Base-by-base conservation (phyloP, 2,797 vertebrate genomes). In the Sparidentex hasta region DNA sequence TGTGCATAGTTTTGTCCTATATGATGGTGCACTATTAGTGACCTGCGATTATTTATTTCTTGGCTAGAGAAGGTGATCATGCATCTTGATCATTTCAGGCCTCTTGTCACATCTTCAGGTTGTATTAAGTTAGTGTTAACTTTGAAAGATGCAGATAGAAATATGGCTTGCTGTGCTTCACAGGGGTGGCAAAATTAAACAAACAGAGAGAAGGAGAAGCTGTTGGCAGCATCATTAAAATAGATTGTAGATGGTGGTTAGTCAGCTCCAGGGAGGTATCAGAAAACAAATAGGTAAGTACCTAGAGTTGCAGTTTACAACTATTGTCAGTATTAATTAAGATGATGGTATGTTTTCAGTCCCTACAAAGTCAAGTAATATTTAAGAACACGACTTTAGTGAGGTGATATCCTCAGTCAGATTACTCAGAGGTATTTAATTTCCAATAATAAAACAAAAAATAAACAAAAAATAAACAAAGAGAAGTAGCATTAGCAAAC, bases 1-100 rank as follows among this genome's bases (percentile, higher is more conserved):
- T 67, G 4, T 71, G 7, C 14, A 47, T 5, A 20, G 9, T 16
- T 65, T 70, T 63, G 47, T 65, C 71, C 7, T 56, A 25, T 62
- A 44, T 44, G 41, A 9, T 13, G 33, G 11, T 6, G 20, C 33
- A 59, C 5, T 16, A 9, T 16, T 25, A 38, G 33, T 38, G 1
- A 38, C 33, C 2, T 38, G 33, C 7, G 8, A 38, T 8, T 38
- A 38, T 38, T 38, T 38, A 38, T 38, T 8, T 9, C 8, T 9
- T 38, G 33, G 33, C 33, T 38, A 9, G 2, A 38, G 33, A 38
- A 38, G 6, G 33, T 2, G 8, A 38, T 38, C 33, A 38, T 38
- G 33, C 33, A 38, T 38, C 33, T 38, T 38, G 33, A 38, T 38
- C 33, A 38, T 38, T 38, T 38, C 33, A 33, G 33, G 3, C 1